Evolutionary conservation across 23 tunicate genomes (phyloP).

Genomic region (Diplosoma virens): DNA sequence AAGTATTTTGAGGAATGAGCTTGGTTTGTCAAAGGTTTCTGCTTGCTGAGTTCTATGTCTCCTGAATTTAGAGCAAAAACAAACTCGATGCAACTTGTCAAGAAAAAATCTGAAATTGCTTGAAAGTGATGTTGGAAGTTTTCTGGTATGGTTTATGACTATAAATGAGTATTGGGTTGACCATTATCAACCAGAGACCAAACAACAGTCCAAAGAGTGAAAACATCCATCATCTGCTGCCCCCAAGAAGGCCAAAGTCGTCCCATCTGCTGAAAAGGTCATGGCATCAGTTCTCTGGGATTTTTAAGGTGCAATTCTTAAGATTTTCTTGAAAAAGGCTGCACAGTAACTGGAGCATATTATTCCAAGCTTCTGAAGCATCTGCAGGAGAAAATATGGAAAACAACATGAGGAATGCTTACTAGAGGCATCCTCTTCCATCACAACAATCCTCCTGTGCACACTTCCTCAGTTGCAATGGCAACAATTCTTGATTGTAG

Average conservation of each 20-base stretch:
- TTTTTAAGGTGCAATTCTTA: not conserved
- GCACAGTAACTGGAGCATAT: constrained; percentile 2
- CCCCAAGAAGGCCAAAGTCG: not conserved
- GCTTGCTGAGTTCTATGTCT: too few species aligned
- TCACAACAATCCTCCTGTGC: not conserved
- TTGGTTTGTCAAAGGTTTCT: too few species aligned
- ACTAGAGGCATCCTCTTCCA: too few species aligned
- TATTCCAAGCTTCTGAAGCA: too few species aligned
- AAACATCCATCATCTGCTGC: not conserved
- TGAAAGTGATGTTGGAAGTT: not conserved
- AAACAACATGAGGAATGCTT: too few species aligned
- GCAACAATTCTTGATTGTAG: not conserved
- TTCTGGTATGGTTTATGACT: not conserved
- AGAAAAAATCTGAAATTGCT: not conserved
- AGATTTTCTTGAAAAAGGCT: constrained; percentile 50
- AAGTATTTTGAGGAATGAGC: too few species aligned
- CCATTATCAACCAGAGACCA: not conserved
- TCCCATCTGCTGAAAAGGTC: too few species aligned
- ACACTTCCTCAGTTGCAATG: not conserved
- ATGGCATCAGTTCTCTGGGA: too few species aligned
- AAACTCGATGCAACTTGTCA: too few species aligned
- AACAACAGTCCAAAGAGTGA: not conserved
- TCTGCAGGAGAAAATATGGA: too few species aligned
- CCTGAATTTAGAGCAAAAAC: too few species aligned
- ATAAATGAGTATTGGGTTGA: not conserved